Conservation (phyloP, 2,797 vertebrate species). For the Trachurus trachurus region DNA sequence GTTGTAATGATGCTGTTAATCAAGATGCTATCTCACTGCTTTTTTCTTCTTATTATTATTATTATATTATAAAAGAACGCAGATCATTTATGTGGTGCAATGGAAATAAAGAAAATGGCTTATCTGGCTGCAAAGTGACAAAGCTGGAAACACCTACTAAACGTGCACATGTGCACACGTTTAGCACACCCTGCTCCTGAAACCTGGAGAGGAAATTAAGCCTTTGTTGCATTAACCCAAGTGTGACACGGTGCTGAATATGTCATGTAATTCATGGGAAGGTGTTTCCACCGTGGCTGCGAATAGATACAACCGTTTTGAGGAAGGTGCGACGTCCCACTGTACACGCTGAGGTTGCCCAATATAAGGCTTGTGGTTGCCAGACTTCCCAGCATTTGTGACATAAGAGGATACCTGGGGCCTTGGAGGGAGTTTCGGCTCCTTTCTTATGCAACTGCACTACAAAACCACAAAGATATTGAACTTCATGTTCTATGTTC, state of each 20-base stretch:
- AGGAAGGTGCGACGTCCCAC: slow-evolving; percentile 66
- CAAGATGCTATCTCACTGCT: too few relatives aligned
- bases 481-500: not conserved
- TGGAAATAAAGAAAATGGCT: not conserved
- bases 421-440: slow-evolving; percentile 8
- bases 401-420: slow-evolving; percentile 74
- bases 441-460: slow-evolving; percentile 59
- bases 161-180: slow-evolving; percentile 21
- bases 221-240: slow-evolving; percentile 13
- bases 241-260: slow-evolving; percentile 32
- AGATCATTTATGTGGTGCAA: too few relatives aligned
- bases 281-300: slow-evolving; percentile 66
- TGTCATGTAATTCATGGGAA: slow-evolving; percentile 53
- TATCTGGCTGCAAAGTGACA: slow-evolving; percentile 21
- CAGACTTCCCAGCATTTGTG: slow-evolving; percentile 60
- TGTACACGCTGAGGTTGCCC: slow-evolving; percentile 52
- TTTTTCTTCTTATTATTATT: too few relatives aligned
- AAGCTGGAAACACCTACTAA: slow-evolving; percentile 26
- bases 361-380: slow-evolving; percentile 64
- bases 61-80: too few relatives aligned
- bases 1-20: not conserved
- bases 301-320: slow-evolving; percentile 68
- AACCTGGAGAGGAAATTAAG: slow-evolving; percentile 27
- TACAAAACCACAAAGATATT: slow-evolving; percentile 56
- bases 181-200: slow-evolving; percentile 27